Evolutionary conservation across 1,140 invertebrate species (phyloP).

Genomic region (Monomorium pharaonis): DNA sequence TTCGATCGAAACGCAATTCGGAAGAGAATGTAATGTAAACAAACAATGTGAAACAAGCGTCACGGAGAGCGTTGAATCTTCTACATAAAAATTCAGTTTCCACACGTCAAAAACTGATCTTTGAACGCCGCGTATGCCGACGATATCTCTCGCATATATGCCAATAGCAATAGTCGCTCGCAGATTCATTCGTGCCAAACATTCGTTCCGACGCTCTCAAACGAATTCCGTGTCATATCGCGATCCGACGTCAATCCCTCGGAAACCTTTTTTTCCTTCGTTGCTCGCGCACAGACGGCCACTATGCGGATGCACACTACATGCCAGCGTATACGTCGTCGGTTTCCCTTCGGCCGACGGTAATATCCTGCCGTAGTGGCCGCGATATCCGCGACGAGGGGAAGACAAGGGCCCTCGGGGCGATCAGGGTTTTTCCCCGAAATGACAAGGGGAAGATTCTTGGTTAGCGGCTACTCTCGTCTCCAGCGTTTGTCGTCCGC

Average conservation of each 20-base stretch:
- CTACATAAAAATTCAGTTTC: background rate
- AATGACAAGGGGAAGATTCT: conserved; percentile 16
- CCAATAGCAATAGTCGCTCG: conserved; percentile 7
- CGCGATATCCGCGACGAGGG: conserved; percentile 23
- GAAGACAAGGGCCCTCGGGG: conserved; percentile 23
- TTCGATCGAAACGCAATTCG: background rate
- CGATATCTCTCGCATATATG: background rate
- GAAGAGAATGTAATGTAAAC: background rate
- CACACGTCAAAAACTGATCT: background rate
- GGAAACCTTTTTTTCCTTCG: background rate
- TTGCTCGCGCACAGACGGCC: background rate
- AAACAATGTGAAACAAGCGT: background rate
- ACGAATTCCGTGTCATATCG: conserved; percentile 23
- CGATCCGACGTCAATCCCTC: conserved; percentile 3
- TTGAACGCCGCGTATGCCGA: background rate
- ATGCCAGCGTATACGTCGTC: background rate
- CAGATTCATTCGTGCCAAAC: background rate
- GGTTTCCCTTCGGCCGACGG: background rate
- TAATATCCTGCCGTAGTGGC: conserved; percentile 34
- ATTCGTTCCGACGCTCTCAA: conserved; percentile 10
- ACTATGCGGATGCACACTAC: background rate
- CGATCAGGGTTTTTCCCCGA: conserved; percentile 57
- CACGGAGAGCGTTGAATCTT: background rate
- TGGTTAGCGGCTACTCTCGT: background rate
- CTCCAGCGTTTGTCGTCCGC: background rate